Percentiles rank a stretch among this genome's conserved stretches.
phyloP scores from a whole-genome alignment of 2,888 invertebrate species.

The Apocheima hispidaria region DNA sequence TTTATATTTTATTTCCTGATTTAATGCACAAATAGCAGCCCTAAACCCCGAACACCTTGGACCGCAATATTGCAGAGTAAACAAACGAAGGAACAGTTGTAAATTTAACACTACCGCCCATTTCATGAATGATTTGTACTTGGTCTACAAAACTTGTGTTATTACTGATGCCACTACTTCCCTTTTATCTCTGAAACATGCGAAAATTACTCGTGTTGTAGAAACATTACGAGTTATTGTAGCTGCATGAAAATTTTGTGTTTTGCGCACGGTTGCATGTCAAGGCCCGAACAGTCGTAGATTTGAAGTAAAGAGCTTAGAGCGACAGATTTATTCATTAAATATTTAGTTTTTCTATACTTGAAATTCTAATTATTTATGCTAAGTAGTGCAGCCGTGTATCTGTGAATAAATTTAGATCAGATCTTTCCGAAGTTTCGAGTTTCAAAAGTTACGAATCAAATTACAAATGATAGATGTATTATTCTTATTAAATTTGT shows the following conservation, averaged over 20 bases:
- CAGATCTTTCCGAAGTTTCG: neutral
- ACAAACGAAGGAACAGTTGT: conserved; percentile 53
- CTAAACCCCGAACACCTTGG: conserved; percentile 50
- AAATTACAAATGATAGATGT: neutral
- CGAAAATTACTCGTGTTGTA: conserved; percentile 42
- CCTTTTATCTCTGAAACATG: conserved; percentile 32
- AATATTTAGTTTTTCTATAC: conserved; percentile 39
- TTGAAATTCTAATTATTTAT: conserved; percentile 31
- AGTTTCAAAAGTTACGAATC: neutral
- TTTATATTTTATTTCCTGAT: neutral
- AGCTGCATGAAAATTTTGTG: conserved; percentile 39
- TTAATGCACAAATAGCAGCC: conserved; percentile 9
- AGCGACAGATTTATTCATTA: conserved; percentile 49
- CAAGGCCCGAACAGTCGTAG: conserved; percentile 60
- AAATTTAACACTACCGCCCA: conserved; percentile 65
- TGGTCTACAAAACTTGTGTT: conserved; percentile 57
- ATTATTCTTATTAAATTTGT: no score
- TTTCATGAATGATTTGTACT: conserved; percentile 74
- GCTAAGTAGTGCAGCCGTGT: conserved; percentile 20
- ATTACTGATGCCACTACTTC: conserved; percentile 39
- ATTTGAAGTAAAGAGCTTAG: conserved; percentile 53
- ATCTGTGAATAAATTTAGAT: conserved; percentile 11
- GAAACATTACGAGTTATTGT: conserved; percentile 43
- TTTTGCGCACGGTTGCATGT: conserved; percentile 58
- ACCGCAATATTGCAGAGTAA: conserved; percentile 54